Evolutionary conservation across 1,140 invertebrate species (phyloP).

Genomic region (Aphis craccivora): DNA sequence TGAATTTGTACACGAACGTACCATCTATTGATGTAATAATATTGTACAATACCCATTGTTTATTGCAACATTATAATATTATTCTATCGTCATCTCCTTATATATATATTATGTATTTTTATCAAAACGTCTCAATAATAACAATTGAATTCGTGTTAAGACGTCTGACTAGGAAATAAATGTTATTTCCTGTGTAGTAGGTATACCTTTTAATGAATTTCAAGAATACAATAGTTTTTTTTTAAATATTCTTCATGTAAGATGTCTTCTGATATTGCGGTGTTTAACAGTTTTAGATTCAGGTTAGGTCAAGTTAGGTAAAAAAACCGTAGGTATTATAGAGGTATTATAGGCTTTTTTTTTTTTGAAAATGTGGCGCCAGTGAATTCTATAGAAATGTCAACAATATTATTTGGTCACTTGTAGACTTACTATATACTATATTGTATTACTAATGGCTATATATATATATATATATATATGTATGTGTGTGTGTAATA

Average conservation of each 20-base stretch:
- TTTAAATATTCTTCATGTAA: neutral
- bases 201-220: constrained; percentile 20
- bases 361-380: constrained; percentile 24
- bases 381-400: constrained; percentile 7
- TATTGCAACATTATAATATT: neutral
- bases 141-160: constrained; percentile 9
- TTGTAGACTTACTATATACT: neutral
- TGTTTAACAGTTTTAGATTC: neutral
- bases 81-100: neutral
- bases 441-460: neutral
- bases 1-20: neutral
- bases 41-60: constrained; percentile 12
- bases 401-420: neutral
- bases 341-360: no score
- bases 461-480: neutral
- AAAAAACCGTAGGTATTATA: neutral
- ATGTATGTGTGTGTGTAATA: no score
- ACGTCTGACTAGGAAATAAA: neutral
- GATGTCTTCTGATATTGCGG: neutral
- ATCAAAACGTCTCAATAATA: neutral
- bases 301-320: neutral
- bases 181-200: constrained; percentile 6
- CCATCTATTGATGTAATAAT: neutral
- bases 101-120: neutral
- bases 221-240: neutral